These are phyloP conservation scores for Athripsodes cinereus DNA, from an alignment of 2,888 invertebrate species.

Conservation along the genomic window DNA sequence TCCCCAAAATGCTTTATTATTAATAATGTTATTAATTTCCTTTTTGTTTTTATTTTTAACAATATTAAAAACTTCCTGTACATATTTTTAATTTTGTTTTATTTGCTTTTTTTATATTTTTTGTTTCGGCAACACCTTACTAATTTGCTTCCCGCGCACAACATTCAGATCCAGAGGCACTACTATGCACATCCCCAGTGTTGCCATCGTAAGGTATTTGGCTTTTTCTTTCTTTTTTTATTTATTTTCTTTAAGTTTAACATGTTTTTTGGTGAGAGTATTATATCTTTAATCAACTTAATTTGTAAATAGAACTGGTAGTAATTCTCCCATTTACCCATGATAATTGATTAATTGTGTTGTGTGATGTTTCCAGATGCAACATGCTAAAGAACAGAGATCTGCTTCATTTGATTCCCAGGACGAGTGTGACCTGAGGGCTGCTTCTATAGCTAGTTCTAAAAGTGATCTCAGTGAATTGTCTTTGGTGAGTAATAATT, in stretches of 20 bases:
- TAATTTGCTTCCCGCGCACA: background rate
- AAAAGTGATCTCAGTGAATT: slow-evolving; percentile 80
- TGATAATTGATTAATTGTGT: too few species aligned
- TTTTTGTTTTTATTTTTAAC: background rate
- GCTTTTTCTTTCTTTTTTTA: slow-evolving; percentile 27
- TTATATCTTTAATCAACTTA: too few species aligned
- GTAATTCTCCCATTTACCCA: too few species aligned
- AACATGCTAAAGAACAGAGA: slow-evolving; percentile 40
- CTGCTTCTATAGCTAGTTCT: slow-evolving; percentile 71
- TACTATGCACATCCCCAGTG: slow-evolving; percentile 46
- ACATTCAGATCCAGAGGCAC: slow-evolving; percentile 31
- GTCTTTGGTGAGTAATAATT: slow-evolving; percentile 54
- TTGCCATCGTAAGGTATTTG: slow-evolving; percentile 43
- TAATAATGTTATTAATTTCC: background rate
- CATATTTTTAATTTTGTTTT: slow-evolving; percentile 32
- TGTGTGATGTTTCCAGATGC: slow-evolving; percentile 26
- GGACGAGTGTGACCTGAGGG: slow-evolving; percentile 59
- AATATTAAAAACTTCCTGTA: background rate
- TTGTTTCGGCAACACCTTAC: background rate
- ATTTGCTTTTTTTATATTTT: slow-evolving; percentile 27
- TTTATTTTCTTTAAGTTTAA: slow-evolving; percentile 26
- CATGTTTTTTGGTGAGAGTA: too few species aligned
- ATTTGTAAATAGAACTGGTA: too few species aligned
- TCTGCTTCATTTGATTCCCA: slow-evolving; percentile 45
- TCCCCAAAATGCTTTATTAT: too few species aligned